A percentile compares a stretch with the other conserved stretches of the same genome.
Conservation (phyloP, 2,113 vertebrate genomes). For the Pheucticus melanocephalus region DNA sequence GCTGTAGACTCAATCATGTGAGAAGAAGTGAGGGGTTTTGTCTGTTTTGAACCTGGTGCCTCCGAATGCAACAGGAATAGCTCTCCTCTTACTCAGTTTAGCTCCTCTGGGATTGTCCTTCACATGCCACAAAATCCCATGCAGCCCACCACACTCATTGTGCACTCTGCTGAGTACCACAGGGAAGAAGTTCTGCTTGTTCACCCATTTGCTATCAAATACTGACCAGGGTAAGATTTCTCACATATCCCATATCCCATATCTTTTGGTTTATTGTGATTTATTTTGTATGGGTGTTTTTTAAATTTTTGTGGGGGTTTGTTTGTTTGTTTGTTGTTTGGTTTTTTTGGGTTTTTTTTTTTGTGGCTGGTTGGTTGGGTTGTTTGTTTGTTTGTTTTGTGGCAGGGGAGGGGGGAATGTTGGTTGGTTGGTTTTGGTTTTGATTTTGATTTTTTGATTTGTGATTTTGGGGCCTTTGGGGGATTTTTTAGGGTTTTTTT, state of each 20-base stretch:
- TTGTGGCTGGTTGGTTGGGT: neutral
- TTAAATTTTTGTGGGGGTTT: neutral
- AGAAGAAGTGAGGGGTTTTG: rapidly evolving
- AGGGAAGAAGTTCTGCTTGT: neutral
- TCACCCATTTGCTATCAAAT: neutral
- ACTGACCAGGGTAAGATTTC: neutral
- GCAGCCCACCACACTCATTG: rapidly evolving
- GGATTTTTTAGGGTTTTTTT: neutral
- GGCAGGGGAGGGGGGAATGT: no score
- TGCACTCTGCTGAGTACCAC: neutral
- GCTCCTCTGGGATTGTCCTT: neutral
- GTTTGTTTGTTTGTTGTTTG: no score
- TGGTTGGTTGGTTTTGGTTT: neutral
- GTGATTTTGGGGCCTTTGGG: neutral
- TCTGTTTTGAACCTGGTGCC: neutral
- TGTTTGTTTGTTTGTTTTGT: neutral
- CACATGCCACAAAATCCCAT: rapidly evolving
- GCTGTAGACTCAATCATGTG: neutral
- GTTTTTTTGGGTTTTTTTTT: neutral
- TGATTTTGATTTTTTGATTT: neutral
- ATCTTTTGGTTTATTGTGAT: rapidly evolving
- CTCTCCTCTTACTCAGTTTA: rapidly evolving
- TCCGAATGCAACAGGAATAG: neutral
- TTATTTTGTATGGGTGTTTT: neutral
- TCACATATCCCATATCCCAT: rapidly evolving